Evolutionary conservation across 2,113 vertebrate species (phyloP).

Genomic region (Varanus salvator): DNA sequence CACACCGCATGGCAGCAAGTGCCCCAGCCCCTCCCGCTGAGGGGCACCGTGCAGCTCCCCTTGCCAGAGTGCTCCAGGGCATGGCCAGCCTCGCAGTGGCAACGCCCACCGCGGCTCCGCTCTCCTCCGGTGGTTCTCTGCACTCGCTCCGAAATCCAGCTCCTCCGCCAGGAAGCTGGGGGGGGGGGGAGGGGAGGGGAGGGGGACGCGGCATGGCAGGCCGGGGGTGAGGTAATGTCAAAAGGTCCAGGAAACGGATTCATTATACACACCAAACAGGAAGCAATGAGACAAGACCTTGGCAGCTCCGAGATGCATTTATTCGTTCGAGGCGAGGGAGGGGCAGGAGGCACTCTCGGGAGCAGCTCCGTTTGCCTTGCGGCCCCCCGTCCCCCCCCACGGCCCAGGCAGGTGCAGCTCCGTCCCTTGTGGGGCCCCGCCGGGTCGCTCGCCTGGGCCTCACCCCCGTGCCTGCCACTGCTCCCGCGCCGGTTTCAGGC

Average conservation of each 20-base stretch:
- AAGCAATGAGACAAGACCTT: constrained; percentile 39
- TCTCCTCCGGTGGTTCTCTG: too few species aligned
- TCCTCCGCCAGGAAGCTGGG: neutral
- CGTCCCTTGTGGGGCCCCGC: neutral
- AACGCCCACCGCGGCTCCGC: neutral
- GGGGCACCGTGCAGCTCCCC: too few species aligned
- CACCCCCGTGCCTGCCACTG: too few species aligned
- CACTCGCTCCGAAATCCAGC: neutral
- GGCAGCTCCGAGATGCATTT: neutral
- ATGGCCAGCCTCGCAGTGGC: neutral
- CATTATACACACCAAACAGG: constrained; percentile 37
- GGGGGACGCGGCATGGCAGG: neutral
- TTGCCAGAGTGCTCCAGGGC: too few species aligned
- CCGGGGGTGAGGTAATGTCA: constrained; percentile 22
- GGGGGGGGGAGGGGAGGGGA: too few species aligned
- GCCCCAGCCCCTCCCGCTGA: too few species aligned
- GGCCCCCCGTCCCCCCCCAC: neutral
- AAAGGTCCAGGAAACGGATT: constrained; percentile 32
- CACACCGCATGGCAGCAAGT: too few species aligned
- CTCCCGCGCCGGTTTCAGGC: neutral
- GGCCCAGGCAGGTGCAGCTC: neutral
- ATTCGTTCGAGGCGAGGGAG: neutral
- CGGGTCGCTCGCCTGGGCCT: neutral
- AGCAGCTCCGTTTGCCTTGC: neutral
- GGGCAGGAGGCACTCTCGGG: neutral